Base-by-base conservation (phyloP, 2,797 vertebrate genomes). In the Linurgus olivaceus region DNA sequence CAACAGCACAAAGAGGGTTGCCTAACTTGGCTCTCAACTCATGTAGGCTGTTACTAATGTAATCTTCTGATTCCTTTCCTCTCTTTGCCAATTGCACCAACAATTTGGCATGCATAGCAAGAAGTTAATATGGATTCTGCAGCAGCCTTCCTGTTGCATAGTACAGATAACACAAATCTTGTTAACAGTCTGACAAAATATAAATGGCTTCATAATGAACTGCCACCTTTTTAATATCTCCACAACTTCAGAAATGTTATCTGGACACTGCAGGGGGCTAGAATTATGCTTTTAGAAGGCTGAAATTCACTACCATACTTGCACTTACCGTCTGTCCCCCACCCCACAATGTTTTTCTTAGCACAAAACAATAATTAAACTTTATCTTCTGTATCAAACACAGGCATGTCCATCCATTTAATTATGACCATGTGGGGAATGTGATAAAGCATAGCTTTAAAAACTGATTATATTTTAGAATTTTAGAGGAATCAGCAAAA, bases 191-290 rank as follows among this genome's bases (percentile, higher is more conserved):
- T 96, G 87, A 96, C 86, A 95, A 94, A 97, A 88, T 93, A 96
- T 93, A 97, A 96, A 94, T 90, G 93, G 59, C 61, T 97, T 96
- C 81, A 96, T 91, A 96, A 96, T 95, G 95, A 97, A 95, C 78
- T 86, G 40, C 90, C 68, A 88, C 57, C 55, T 84, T 75, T 96
- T 90, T 92, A 96, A 88, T 95, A 97, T 96, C 92, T 96, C 90
- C 94, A 82, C 63, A 93, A 95, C 93, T 82, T 90, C 91, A 83
- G 58, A 94, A 92, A 92, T 76, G 83, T 96, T 97, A 97, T 97
- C 94, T 97, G 90, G 57, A 62, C 87, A 75, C 94, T 92, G n/a
- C 94, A 97, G 81, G 71, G 67, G 71, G 40, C 83, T 97, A 78
- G 90, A 95, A 24, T 88, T 91, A 84, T 55, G 79, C 37, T 84